Evolutionary conservation across 2,888 invertebrate species (phyloP).

Genomic region (Torymus tubicola): DNA sequence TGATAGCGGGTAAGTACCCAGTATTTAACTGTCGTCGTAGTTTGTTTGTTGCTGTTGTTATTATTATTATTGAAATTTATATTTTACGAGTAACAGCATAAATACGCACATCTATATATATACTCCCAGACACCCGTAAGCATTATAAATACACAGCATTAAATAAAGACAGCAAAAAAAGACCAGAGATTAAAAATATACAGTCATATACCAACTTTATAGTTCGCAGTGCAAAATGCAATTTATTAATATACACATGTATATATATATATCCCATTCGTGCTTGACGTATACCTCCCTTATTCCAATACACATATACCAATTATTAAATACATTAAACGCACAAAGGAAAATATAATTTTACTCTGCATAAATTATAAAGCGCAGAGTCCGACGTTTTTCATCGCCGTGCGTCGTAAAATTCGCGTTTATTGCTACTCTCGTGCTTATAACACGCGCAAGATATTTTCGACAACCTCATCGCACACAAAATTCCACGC

Average conservation of each 20-base stretch:
- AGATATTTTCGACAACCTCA: not conserved
- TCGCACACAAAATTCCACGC: not conserved
- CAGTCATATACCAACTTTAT: too few species aligned
- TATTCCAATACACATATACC: not conserved
- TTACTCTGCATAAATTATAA: slow-evolving; percentile 13
- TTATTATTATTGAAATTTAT: slow-evolving; percentile 16
- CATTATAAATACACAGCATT: too few species aligned
- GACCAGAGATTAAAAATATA: too few species aligned
- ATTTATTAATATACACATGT: too few species aligned
- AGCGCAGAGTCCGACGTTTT: not conserved
- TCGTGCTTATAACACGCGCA: not conserved
- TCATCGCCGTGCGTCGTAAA: slow-evolving; percentile 18
- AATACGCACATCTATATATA: too few species aligned
- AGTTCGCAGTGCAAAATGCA: too few species aligned
- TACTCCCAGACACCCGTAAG: too few species aligned
- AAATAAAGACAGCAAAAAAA: too few species aligned
- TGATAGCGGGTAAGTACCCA: slow-evolving; percentile 27
- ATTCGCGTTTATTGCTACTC: not conserved
- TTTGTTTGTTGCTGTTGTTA: not conserved
- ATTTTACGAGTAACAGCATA: slow-evolving; percentile 1
- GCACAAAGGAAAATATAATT: slow-evolving; percentile 11
- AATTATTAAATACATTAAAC: not conserved
- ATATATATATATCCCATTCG: too few species aligned
- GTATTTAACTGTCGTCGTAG: not conserved
- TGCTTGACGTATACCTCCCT: too few species aligned